Conservation (phyloP, 1,140 invertebrate genomes). For the Trialeurodes vaporariorum region DNA sequence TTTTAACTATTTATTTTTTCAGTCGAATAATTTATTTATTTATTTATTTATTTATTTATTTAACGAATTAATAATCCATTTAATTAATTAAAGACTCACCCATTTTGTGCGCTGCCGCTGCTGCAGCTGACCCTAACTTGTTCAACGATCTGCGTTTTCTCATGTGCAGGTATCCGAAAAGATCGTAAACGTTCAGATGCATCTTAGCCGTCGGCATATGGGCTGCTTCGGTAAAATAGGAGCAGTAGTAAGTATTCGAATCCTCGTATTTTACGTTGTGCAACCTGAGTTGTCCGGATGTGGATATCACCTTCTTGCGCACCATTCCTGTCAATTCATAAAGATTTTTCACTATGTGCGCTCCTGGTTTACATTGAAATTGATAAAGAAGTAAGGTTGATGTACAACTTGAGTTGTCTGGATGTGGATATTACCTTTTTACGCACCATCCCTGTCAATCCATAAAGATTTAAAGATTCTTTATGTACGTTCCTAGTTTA, state of each 20-base stretch:
- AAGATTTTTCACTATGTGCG: too few relatives aligned
- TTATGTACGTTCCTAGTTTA: too few relatives aligned
- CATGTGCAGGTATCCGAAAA: not conserved
- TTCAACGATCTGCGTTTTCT: not conserved
- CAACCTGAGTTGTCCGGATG: not conserved
- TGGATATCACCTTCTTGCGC: not conserved
- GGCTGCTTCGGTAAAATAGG: not conserved
- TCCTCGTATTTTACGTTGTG: not conserved
- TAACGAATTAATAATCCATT: too few relatives aligned
- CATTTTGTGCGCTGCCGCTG: not conserved
- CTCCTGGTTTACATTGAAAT: too few relatives aligned
- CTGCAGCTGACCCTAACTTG: too few relatives aligned
- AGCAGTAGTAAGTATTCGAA: not conserved
- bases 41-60: too few relatives aligned
- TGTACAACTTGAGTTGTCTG: not conserved
- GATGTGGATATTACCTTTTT: not conserved
- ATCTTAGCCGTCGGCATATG: not conserved
- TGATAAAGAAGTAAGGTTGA: too few relatives aligned
- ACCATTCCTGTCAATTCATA: not conserved
- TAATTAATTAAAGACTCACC: too few relatives aligned
- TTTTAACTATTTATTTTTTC: too few relatives aligned
- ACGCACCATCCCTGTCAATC: not conserved
- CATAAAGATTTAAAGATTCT: too few relatives aligned
- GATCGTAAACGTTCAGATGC: not conserved
- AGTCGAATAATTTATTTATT: too few relatives aligned